A percentile compares a stretch with the other conserved stretches of the same genome.
Conservation (phyloP, 2,797 vertebrate genomes). For the Erpetoichthys calabaricus region DNA sequence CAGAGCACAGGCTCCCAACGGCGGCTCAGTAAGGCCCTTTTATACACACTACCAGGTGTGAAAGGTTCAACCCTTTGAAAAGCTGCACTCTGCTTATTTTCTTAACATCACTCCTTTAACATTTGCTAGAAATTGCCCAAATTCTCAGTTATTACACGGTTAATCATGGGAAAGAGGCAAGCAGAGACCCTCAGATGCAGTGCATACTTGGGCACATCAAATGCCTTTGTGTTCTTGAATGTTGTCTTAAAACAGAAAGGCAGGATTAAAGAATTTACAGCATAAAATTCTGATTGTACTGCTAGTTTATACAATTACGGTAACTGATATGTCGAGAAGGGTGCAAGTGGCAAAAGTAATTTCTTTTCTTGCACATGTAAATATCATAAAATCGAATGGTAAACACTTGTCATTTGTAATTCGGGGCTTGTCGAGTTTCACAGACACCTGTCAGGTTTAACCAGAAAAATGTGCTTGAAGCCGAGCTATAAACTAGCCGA, state of each 20-base stretch:
- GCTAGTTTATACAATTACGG: too few species aligned
- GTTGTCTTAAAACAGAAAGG: background rate
- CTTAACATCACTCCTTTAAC: slow-evolving; percentile 58
- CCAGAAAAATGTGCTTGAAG: too few species aligned
- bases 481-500: too few species aligned
- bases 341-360: too few species aligned
- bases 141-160: slow-evolving; percentile 69
- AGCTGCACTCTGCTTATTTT: slow-evolving; percentile 45
- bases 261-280: too few species aligned
- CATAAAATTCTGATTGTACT: too few species aligned
- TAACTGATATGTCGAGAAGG: too few species aligned
- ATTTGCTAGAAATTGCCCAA: slow-evolving; percentile 62
- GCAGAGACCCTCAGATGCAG: slow-evolving; percentile 4
- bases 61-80: slow-evolving; percentile 61
- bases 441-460: too few species aligned
- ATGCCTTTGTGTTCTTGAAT: slow-evolving; percentile 7
- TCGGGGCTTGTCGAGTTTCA: too few species aligned
- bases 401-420: too few species aligned
- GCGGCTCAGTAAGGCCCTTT: slow-evolving; percentile 38
- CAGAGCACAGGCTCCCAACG: slow-evolving; percentile 44
- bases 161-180: slow-evolving; percentile 48
- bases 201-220: slow-evolving; percentile 6
- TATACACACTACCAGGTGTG: slow-evolving; percentile 62
- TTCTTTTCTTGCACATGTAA: too few species aligned
- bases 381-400: too few species aligned